A percentile compares a stretch with the other conserved stretches of the same genome.
phyloP scores from a whole-genome alignment of 2,113 vertebrate species.

The Neotoma lepida region DNA sequence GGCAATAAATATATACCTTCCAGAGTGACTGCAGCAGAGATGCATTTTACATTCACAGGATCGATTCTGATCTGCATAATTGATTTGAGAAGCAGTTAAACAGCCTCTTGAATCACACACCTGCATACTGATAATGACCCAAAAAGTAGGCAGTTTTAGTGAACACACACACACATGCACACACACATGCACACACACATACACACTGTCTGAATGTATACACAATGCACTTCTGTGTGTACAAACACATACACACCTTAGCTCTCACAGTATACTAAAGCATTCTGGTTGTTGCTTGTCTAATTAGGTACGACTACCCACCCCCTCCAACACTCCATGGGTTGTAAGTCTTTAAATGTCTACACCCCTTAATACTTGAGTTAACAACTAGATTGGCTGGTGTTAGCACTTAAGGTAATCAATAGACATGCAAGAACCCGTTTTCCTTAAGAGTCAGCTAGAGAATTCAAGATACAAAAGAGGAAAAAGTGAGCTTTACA shows the following conservation, averaged over 20 bases:
- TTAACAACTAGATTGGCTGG: slow-evolving; percentile 20
- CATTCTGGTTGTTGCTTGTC: not conserved
- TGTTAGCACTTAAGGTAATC: slow-evolving; percentile 8
- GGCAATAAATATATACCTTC: slow-evolving; percentile 63
- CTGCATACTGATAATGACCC: slow-evolving; percentile 66
- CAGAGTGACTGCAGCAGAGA: slow-evolving; percentile 72
- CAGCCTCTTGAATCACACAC: slow-evolving; percentile 45
- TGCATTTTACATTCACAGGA: slow-evolving; percentile 73
- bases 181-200: not conserved
- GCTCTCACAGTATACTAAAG: not conserved
- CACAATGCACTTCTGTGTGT: not conserved
- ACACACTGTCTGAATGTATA: not conserved
- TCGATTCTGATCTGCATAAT: slow-evolving; percentile 80
- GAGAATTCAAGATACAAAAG: slow-evolving; percentile 38
- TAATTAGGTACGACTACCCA: slow-evolving; percentile 3
- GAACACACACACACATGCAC: not conserved
- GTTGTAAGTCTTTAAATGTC: not conserved
- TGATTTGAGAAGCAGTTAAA: slow-evolving; percentile 79
- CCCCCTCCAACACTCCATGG: not conserved
- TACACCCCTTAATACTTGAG: slow-evolving; percentile 30
- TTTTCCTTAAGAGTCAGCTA: slow-evolving; percentile 48
- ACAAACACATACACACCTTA: not conserved
- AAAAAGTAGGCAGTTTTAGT: not conserved
- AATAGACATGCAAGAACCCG: not conserved
- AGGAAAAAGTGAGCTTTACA: slow-evolving; percentile 48